Percentiles rank a stretch among this genome's conserved stretches.
Evolutionary conservation across 1,140 invertebrate species (phyloP).

Genomic region (Trichonephila inaurata): DNA sequence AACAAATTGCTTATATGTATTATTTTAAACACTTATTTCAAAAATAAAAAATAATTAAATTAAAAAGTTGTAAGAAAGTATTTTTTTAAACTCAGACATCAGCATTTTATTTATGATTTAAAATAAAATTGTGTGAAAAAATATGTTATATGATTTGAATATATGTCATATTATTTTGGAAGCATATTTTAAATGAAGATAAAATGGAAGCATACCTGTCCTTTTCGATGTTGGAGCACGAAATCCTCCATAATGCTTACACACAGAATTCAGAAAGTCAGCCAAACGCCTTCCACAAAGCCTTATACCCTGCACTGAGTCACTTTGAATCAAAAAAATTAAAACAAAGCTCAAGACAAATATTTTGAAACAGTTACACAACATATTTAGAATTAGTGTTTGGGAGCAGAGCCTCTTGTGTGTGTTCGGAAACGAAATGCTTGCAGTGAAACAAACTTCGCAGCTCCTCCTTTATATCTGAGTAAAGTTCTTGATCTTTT

Average conservation of each 20-base stretch:
- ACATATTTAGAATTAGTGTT: neutral
- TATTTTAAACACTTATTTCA: too few relatives aligned
- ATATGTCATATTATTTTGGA: too few relatives aligned
- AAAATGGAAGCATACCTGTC: neutral
- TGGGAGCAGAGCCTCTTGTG: neutral
- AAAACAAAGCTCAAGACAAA: neutral
- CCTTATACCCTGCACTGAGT: neutral
- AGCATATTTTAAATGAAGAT: too few relatives aligned
- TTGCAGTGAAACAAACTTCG: neutral
- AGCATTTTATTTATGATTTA: too few relatives aligned
- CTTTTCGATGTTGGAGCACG: conserved; percentile 20
- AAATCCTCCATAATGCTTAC: conserved; percentile 54
- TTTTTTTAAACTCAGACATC: too few relatives aligned
- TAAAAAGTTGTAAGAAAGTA: too few relatives aligned
- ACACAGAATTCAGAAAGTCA: conserved; percentile 40
- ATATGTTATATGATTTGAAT: too few relatives aligned
- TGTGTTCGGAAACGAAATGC: neutral
- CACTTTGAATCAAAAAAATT: neutral
- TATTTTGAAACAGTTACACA: neutral
- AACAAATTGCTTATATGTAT: too few relatives aligned
- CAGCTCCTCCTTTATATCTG: neutral
- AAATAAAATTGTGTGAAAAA: too few relatives aligned
- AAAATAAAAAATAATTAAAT: too few relatives aligned
- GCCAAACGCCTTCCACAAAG: conserved; percentile 59
- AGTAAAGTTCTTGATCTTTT: neutral